These are phyloP conservation scores for Sebastes trivittatus DNA, from an alignment of 2,797 vertebrate genomes.

Conservation along the genomic window DNA sequence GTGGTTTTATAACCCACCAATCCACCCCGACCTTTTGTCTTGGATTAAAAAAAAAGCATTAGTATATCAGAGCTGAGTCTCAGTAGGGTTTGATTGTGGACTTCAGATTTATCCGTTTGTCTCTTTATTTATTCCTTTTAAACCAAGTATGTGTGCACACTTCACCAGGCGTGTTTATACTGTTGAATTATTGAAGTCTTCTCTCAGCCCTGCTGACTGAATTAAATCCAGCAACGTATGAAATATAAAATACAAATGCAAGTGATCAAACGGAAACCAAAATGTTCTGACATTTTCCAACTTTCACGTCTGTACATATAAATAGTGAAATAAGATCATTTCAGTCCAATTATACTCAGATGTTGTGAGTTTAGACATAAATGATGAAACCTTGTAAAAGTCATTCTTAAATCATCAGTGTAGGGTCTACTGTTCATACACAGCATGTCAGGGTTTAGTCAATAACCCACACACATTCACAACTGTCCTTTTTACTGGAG, in stretches of 20 bases:
- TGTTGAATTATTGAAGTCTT: background rate
- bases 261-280: background rate
- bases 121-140: background rate
- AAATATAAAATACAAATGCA: background rate
- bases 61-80: background rate
- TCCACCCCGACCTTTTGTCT: too few relatives aligned
- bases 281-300: background rate
- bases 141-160: background rate
- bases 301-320: background rate
- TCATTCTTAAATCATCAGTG: background rate
- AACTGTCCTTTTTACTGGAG: background rate
- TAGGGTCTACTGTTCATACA: too few relatives aligned
- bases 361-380: background rate
- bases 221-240: background rate
- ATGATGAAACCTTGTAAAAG: background rate
- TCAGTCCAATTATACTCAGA: too few relatives aligned
- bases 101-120: background rate
- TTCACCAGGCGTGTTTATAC: background rate
- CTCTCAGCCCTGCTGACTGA: background rate
- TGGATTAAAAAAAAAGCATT: too few relatives aligned
- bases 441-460: too few relatives aligned
- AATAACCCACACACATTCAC: too few relatives aligned
- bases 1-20: too few relatives aligned
- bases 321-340: background rate
- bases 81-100: background rate